Percentiles rank a stretch among this genome's conserved stretches.
phyloP scores from a whole-genome alignment of 2,888 invertebrate genomes.

The Drosophila picticornis region DNA sequence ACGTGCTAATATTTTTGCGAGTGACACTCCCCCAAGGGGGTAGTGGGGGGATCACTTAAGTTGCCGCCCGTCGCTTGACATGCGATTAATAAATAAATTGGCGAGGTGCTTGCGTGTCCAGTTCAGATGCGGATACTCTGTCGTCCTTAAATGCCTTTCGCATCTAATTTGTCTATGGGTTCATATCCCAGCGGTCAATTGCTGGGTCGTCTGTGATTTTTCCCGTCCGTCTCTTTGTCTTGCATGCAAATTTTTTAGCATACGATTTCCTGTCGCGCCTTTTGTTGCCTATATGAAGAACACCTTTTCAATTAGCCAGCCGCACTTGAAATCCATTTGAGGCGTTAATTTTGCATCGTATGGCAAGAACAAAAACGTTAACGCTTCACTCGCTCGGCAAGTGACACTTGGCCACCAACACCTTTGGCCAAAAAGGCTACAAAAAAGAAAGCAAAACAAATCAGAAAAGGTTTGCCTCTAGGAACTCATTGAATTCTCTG shows the following conservation, averaged over 20 bases:
- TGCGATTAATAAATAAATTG: conserved; percentile 82
- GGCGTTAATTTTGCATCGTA: conserved; percentile 71
- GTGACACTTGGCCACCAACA: conserved; percentile 74
- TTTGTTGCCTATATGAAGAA: conserved; percentile 49
- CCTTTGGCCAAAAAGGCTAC: conserved; percentile 24
- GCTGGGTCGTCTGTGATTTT: conserved; percentile 82
- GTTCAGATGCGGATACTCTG: conserved; percentile 21
- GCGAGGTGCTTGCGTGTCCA: conserved; percentile 63
- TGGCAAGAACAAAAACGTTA: conserved; percentile 64
- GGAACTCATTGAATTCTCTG: conserved; percentile 40
- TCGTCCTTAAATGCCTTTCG: conserved; percentile 66
- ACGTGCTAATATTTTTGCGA: conserved; percentile 66
- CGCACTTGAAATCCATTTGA: conserved; percentile 76
- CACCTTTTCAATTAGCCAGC: conserved; percentile 77
- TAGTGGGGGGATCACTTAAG: conserved; percentile 11
- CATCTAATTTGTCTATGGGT: conserved; percentile 81
- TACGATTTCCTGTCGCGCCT: conserved; percentile 40
- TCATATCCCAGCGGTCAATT: conserved; percentile 84
- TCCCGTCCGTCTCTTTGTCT: conserved; percentile 23
- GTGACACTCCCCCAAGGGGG: conserved; percentile 21
- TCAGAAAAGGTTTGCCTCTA: conserved; percentile 41
- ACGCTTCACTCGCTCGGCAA: conserved; percentile 76
- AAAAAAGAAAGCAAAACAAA: conserved; percentile 5
- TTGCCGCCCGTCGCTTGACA: conserved; percentile 59
- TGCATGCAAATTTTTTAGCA: conserved; percentile 27